Conservation (phyloP, 2,797 vertebrate species). For the Calcarius lapponicus region DNA sequence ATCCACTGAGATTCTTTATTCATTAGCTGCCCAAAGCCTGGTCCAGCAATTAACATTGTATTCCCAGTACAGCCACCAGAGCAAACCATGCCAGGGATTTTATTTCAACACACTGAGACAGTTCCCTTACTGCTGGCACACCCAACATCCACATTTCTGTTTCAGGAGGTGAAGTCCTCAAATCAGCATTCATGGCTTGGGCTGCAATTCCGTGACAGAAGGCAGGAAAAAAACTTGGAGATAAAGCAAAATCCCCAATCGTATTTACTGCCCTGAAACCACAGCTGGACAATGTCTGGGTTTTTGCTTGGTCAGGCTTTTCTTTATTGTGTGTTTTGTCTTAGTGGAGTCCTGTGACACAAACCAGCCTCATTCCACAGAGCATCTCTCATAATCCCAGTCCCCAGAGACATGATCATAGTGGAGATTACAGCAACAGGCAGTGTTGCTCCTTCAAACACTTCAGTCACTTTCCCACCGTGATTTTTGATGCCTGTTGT, state of each 20-base stretch:
- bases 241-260: constrained; percentile 13
- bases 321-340: neutral
- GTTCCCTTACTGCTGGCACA: neutral
- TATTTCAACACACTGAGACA: neutral
- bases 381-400: neutral
- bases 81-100: neutral
- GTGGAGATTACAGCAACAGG: neutral
- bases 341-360: neutral
- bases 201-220: neutral
- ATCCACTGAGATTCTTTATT: constrained; percentile 25
- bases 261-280: neutral
- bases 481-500: neutral
- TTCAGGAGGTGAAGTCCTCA: neutral
- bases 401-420: neutral
- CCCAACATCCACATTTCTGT: neutral
- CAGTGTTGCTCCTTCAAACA: neutral
- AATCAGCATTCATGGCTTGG: neutral
- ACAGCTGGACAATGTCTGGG: neutral
- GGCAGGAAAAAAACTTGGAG: neutral
- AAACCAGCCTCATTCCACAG: neutral
- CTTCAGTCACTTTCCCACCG: neutral
- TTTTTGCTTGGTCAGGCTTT: constrained; percentile 17
- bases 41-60: constrained; percentile 38
- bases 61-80: neutral
- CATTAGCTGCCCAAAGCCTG: constrained; percentile 57